Evolutionary conservation across 1,140 invertebrate species (phyloP).

Genomic region (Teleogryllus occipitalis): DNA sequence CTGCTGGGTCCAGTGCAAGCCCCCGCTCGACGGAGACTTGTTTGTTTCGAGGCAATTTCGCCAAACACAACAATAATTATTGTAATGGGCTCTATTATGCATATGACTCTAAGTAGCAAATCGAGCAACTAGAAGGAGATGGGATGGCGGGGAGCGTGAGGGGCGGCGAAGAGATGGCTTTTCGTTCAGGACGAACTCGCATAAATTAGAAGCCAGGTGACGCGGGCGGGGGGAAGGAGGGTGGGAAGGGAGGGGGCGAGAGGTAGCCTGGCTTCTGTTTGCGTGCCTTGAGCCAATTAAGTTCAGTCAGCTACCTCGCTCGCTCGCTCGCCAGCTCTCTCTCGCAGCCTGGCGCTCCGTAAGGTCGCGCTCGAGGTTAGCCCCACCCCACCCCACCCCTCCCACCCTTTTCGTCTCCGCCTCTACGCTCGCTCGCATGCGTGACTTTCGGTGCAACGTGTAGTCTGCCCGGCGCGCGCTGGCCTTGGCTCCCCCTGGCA

Average conservation of each 20-base stretch:
- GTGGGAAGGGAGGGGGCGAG: too few relatives aligned
- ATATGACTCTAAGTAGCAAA: slow-evolving; percentile 2
- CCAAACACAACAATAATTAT: slow-evolving; percentile 1
- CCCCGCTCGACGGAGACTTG: neutral
- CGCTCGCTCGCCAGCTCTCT: too few relatives aligned
- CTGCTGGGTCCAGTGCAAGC: neutral
- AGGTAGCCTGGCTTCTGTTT: neutral
- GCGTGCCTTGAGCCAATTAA: neutral
- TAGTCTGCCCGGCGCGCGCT: too few relatives aligned
- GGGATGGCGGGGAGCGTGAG: too few relatives aligned
- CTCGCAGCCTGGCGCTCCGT: too few relatives aligned
- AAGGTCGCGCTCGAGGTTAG: neutral
- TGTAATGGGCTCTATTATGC: neutral
- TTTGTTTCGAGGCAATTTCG: neutral
- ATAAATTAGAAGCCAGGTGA: slow-evolving; percentile 1
- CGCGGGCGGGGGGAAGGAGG: neutral
- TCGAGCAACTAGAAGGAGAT: neutral
- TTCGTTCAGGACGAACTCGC: neutral
- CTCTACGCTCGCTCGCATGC: neutral
- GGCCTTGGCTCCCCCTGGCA: too few relatives aligned
- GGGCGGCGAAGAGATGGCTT: neutral
- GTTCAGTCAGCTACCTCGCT: too few relatives aligned
- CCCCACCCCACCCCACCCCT: neutral
- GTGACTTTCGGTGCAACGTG: neutral
- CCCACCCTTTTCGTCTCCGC: neutral